These are phyloP conservation scores for Stomorhina lunata DNA, from an alignment of 2,888 invertebrate species.

Conservation along the genomic window DNA sequence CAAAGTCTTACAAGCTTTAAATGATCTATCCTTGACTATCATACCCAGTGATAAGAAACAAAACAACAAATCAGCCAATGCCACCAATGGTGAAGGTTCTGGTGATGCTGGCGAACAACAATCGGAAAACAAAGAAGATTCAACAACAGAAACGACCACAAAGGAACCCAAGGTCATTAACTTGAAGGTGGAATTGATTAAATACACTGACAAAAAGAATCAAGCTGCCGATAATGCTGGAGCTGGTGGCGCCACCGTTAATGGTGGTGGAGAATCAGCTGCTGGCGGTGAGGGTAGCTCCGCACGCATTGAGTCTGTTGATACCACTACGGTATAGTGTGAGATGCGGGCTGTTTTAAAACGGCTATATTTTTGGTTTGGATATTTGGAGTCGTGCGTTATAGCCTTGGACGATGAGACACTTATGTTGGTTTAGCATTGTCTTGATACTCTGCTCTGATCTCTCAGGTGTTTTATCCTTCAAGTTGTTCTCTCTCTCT, in stretches of 20 bases:
- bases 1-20: slow-evolving; percentile 77
- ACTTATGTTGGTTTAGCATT: slow-evolving; percentile 57
- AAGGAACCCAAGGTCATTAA: slow-evolving; percentile 68
- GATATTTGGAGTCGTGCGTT: slow-evolving; percentile 75
- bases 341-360: slow-evolving; percentile 76
- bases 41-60: slow-evolving; percentile 68
- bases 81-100: slow-evolving; percentile 61
- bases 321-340: slow-evolving; percentile 80
- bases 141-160: background rate
- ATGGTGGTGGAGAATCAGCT: slow-evolving; percentile 65
- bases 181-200: slow-evolving; percentile 76
- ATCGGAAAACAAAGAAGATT: slow-evolving; percentile 52
- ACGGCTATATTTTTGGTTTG: slow-evolving; percentile 78
- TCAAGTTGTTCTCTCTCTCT: slow-evolving; percentile 14
- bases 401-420: slow-evolving; percentile 56
- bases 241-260: slow-evolving; percentile 67
- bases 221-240: slow-evolving; percentile 57
- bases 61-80: slow-evolving; percentile 34
- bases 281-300: slow-evolving; percentile 70
- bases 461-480: slow-evolving; percentile 35
- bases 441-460: slow-evolving; percentile 33
- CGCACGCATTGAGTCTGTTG: slow-evolving; percentile 78
- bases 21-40: slow-evolving; percentile 76
- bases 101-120: slow-evolving; percentile 62
- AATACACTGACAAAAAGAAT: slow-evolving; percentile 71